Percentiles rank a stretch among this genome's conserved stretches.
Evolutionary conservation across 2,113 vertebrate genomes (phyloP).

Genomic region (Aldabrachelys gigantea): DNA sequence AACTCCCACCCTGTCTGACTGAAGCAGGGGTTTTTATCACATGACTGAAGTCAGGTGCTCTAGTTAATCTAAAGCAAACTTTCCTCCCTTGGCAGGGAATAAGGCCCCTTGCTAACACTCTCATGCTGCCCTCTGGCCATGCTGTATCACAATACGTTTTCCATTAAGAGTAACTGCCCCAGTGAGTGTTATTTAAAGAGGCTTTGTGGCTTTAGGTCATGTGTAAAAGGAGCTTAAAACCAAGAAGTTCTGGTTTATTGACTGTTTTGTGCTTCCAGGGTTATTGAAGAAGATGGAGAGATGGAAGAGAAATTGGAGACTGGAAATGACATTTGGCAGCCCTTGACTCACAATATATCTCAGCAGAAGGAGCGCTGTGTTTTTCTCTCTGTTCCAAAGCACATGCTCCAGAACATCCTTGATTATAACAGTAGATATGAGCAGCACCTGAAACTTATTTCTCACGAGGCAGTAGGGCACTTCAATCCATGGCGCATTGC

Average conservation of each 20-base stretch:
- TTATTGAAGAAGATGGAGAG: slow-evolving; percentile 73
- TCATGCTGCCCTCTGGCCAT: too few relatives aligned
- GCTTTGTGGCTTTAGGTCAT: background rate
- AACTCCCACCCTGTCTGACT: too few relatives aligned
- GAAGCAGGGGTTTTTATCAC: too few relatives aligned
- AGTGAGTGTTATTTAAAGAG: background rate
- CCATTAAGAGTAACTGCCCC: background rate
- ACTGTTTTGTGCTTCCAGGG: slow-evolving; percentile 62
- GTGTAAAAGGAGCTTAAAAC: slow-evolving; percentile 3
- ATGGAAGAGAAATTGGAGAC: slow-evolving; percentile 70
- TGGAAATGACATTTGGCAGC: slow-evolving; percentile 2
- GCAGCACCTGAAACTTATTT: slow-evolving; percentile 82
- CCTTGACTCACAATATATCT: background rate
- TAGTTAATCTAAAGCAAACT: too few relatives aligned
- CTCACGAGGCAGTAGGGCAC: slow-evolving; percentile 83
- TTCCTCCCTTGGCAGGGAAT: too few relatives aligned
- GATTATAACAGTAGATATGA: slow-evolving; percentile 83
- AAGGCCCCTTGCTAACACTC: too few relatives aligned
- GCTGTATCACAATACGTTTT: background rate
- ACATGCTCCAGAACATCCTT: slow-evolving; percentile 80
- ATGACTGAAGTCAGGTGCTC: too few relatives aligned
- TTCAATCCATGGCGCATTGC: slow-evolving; percentile 90
- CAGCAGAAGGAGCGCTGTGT: slow-evolving; percentile 1
- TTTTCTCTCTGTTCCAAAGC: slow-evolving; percentile 78
- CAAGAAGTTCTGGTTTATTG: background rate